phyloP scores from a whole-genome alignment of 1,140 invertebrate species.

The Drosophila dunni region DNA sequence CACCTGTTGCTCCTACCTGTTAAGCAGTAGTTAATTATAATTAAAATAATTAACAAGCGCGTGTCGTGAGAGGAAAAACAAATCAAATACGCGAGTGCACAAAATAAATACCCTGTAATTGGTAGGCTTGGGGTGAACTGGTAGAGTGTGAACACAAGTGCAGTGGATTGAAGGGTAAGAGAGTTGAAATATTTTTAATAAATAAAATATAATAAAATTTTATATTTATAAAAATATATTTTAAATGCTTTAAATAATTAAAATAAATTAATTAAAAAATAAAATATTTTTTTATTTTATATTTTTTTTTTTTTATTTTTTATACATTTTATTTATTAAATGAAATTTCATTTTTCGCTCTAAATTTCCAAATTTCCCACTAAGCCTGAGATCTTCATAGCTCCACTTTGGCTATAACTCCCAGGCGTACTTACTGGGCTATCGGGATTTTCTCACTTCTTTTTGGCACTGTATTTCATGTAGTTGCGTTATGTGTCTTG shows the following conservation, averaged over 20 bases:
- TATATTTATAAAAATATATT: too few relatives aligned
- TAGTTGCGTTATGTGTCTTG: slow-evolving; percentile 28
- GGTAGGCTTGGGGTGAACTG: too few relatives aligned
- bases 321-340: too few relatives aligned
- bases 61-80: slow-evolving; percentile 23
- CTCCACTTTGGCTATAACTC: not conserved
- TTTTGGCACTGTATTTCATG: slow-evolving; percentile 36
- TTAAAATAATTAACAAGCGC: slow-evolving; percentile 38
- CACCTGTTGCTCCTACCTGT: slow-evolving; percentile 14
- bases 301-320: too few relatives aligned
- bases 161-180: too few relatives aligned
- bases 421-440: not conserved
- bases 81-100: not conserved
- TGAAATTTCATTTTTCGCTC: too few relatives aligned
- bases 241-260: too few relatives aligned
- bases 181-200: too few relatives aligned
- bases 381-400: not conserved
- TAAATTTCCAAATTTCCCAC: not conserved
- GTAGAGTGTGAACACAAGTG: not conserved
- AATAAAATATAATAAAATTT: too few relatives aligned
- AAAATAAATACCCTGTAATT: not conserved
- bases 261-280: too few relatives aligned
- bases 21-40: slow-evolving; percentile 31
- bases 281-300: not conserved
- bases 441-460: not conserved